These are phyloP conservation scores for Rhopilema esculentum DNA, from an alignment of 30 jellyfish, hydroid and myxozoan genomes.

Conservation along the genomic window DNA sequence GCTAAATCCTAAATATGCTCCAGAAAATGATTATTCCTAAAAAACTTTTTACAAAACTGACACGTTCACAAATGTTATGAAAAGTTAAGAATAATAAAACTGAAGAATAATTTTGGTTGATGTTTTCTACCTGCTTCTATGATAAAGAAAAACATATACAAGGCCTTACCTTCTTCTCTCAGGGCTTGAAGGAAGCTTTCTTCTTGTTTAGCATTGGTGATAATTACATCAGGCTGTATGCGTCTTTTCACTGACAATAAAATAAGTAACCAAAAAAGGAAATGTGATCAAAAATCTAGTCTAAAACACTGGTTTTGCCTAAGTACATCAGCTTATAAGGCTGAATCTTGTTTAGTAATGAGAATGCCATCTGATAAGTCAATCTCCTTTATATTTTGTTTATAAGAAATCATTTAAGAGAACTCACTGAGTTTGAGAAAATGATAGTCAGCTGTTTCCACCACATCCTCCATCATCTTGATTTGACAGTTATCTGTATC, in stretches of 20 bases:
- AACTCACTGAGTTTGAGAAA: slow-evolving; percentile 48
- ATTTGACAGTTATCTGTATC: slow-evolving; percentile 73
- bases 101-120: no score
- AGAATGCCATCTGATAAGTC: background rate
- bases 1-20: no score
- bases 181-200: slow-evolving; percentile 77
- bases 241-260: slow-evolving; percentile 71
- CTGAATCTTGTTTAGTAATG: no score
- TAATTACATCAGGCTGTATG: slow-evolving; percentile 81
- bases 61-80: no score
- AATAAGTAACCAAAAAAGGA: background rate
- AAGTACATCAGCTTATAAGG: no score
- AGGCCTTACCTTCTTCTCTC: slow-evolving; percentile 62
- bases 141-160: background rate
- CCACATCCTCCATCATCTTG: slow-evolving; percentile 84
- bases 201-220: slow-evolving; percentile 93
- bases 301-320: no score
- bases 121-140: background rate
- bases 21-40: no score
- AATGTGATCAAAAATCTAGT: background rate
- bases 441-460: slow-evolving; percentile 73
- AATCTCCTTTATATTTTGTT: background rate
- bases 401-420: background rate
- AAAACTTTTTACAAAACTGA: no score
- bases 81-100: no score